A percentile compares a stretch with the other conserved stretches of the same genome.
phyloP scores from a whole-genome alignment of 2,888 invertebrate species.

The Disparrhopalites patrizii region DNA sequence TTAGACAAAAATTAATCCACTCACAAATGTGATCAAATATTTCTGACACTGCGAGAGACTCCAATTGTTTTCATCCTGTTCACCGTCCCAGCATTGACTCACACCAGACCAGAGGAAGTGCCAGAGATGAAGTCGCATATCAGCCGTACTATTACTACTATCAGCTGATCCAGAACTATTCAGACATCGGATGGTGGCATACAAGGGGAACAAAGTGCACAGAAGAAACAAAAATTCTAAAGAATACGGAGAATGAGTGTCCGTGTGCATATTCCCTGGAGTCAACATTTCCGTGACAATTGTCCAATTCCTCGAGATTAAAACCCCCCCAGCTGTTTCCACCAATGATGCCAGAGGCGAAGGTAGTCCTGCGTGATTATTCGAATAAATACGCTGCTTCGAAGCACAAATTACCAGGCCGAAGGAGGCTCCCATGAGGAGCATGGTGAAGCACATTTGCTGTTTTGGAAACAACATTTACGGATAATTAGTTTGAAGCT shows the following conservation, averaged over 20 bases:
- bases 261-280: neutral
- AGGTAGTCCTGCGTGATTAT: no score
- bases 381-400: neutral
- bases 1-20: no score
- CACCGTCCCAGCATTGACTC: neutral
- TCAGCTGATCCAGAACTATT: no score
- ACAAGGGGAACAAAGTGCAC: conserved; percentile 2
- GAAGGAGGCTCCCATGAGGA: neutral
- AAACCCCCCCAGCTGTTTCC: neutral
- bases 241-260: neutral
- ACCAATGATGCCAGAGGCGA: neutral
- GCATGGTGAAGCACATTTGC: neutral
- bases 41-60: neutral
- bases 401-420: neutral
- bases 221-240: neutral
- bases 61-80: neutral
- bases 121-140: conserved; percentile 5
- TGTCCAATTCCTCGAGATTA: neutral
- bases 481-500: no score
- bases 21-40: conserved; percentile 1
- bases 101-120: neutral
- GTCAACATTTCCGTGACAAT: neutral
- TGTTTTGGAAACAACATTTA: no score
- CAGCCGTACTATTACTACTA: neutral
- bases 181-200: neutral